Evolutionary conservation across 2,888 invertebrate species (phyloP).

Genomic region (Epirrhoe alternata): DNA sequence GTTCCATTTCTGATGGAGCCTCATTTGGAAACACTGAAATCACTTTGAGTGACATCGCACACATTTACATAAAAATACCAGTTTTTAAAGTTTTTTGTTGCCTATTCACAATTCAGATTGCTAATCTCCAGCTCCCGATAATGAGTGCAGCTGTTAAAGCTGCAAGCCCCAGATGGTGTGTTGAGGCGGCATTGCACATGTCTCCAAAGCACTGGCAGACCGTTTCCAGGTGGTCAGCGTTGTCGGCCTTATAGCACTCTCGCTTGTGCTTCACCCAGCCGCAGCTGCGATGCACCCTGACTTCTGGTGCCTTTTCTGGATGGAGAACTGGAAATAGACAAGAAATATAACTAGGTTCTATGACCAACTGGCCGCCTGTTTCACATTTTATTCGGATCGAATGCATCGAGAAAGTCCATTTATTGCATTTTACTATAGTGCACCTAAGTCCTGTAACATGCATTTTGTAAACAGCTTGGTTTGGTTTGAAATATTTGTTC

Average conservation of each 20-base stretch:
- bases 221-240: conserved; percentile 85
- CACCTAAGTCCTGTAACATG: no score
- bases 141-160: conserved; percentile 46
- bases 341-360: background rate
- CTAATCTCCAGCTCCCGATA: conserved; percentile 51
- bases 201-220: conserved; percentile 86
- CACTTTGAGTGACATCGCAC: no score
- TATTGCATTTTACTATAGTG: no score
- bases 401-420: no score
- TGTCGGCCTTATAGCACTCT: conserved; percentile 84
- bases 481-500: no score
- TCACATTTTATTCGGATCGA: no score
- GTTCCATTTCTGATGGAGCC: no score
- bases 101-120: conserved; percentile 18
- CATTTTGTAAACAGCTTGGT: no score
- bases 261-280: conserved; percentile 82
- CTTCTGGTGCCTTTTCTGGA: conserved; percentile 60
- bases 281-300: conserved; percentile 84
- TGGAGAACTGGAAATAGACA: conserved; percentile 64
- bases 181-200: conserved; percentile 81
- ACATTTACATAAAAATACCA: no score
- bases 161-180: conserved; percentile 54
- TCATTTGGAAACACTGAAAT: no score
- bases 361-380: no score
- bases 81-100: no score